A percentile compares a stretch with the other conserved stretches of the same genome.
These are phyloP conservation scores for Paratilapia polleni DNA, from an alignment of 2,113 vertebrate species.

Conservation along the genomic window DNA sequence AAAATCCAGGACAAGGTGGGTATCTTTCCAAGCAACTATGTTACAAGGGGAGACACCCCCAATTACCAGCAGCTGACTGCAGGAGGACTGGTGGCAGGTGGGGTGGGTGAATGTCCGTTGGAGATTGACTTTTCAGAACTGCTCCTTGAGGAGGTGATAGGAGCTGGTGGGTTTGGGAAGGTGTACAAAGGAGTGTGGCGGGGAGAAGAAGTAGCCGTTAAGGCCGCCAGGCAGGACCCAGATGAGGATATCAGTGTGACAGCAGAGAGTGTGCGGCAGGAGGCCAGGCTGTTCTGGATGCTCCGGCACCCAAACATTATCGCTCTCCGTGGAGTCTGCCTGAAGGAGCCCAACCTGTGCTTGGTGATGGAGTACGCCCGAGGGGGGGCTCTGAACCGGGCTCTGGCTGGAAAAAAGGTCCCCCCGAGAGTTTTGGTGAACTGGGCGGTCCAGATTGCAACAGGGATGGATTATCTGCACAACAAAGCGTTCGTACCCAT, in stretches of 20 bases:
- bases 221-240: conserved; percentile 89
- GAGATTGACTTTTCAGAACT: conserved; percentile 90
- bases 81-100: conserved; percentile 65
- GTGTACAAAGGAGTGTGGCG: conserved; percentile 89
- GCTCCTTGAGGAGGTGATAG: conserved; percentile 88
- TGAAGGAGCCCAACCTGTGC: conserved; percentile 88
- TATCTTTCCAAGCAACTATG: conserved; percentile 92
- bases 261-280: conserved; percentile 87
- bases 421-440: conserved; percentile 91
- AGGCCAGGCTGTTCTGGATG: conserved; percentile 91
- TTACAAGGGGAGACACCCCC: conserved; percentile 79
- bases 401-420: conserved; percentile 88
- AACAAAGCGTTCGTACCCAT: conserved; percentile 88
- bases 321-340: conserved; percentile 86
- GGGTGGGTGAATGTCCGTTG: conserved; percentile 78
- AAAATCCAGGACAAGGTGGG: conserved; percentile 90
- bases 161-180: conserved; percentile 91
- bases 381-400: conserved; percentile 87
- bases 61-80: conserved; percentile 75
- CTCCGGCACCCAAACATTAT: conserved; percentile 91
- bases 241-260: conserved; percentile 88
- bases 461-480: conserved; percentile 93
- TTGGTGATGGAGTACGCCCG: conserved; percentile 93
- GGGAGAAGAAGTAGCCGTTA: conserved; percentile 87
- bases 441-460: conserved; percentile 92